Evolutionary conservation across 2,113 vertebrate genomes (phyloP).

Genomic region (Salvelinus fontinalis): DNA sequence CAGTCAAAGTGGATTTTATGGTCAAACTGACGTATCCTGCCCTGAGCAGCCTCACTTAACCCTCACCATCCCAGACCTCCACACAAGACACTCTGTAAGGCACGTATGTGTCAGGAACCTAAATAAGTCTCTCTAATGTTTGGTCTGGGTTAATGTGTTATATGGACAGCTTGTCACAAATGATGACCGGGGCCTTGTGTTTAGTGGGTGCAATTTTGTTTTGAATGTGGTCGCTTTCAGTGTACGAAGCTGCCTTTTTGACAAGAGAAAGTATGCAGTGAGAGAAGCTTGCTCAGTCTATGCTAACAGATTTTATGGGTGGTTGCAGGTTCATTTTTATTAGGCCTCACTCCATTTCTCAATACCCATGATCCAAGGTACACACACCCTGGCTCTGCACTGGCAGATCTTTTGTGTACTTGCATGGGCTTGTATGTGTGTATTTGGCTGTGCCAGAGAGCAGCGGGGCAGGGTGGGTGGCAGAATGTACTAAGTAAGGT

Average conservation of each 20-base stretch:
- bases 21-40: not conserved
- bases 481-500: too few species aligned
- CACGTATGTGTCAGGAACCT: conserved; percentile 16
- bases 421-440: not conserved
- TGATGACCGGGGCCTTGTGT: not conserved
- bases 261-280: not conserved
- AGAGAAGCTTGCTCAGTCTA: not conserved
- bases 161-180: not conserved
- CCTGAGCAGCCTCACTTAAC: conserved; percentile 4
- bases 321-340: too few species aligned
- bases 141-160: not conserved
- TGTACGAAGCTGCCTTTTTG: not conserved
- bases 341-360: too few species aligned
- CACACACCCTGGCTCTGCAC: too few species aligned
- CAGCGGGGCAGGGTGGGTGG: not conserved
- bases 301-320: not conserved
- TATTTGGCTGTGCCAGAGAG: not conserved
- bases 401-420: not conserved
- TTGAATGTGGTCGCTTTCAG: not conserved
- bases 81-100: not conserved
- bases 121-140: conserved; percentile 22
- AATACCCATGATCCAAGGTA: too few species aligned
- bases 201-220: not conserved
- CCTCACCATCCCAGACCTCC: not conserved
- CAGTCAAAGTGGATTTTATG: not conserved